Conservation (phyloP, 2,888 invertebrate genomes). For the Meandrusa payeni region DNA sequence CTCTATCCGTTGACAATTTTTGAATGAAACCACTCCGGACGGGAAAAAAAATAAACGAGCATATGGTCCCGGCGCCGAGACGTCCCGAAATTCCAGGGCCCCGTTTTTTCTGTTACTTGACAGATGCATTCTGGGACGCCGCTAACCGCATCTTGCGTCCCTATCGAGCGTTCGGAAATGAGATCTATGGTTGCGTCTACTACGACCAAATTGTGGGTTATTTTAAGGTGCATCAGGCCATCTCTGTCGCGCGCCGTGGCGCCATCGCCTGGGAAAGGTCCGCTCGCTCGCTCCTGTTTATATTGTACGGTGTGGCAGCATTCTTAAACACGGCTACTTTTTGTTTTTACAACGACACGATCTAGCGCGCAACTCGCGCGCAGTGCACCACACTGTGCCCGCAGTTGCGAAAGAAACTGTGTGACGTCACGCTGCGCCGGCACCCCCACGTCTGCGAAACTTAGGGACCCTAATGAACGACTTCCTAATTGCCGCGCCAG, state of each 20-base stretch:
- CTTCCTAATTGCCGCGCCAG: conserved; percentile 79
- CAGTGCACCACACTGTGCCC: background rate
- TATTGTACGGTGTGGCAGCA: conserved; percentile 55
- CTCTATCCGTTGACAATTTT: conserved; percentile 71
- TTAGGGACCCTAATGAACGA: conserved; percentile 80
- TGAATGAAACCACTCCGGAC: conserved; percentile 68
- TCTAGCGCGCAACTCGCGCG: conserved; percentile 30
- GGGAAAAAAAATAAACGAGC: conserved; percentile 72
- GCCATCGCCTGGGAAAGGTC: conserved; percentile 57
- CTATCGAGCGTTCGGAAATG: conserved; percentile 66
- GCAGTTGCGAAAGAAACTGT: conserved; percentile 47
- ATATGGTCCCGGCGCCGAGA: conserved; percentile 64
- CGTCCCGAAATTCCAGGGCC: conserved; percentile 75
- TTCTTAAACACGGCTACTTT: conserved; percentile 64
- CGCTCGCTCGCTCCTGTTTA: conserved; percentile 66
- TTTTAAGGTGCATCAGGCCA: conserved; percentile 67
- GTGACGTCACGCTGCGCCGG: conserved; percentile 66
- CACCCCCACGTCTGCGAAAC: conserved; percentile 80
- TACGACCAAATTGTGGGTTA: conserved; percentile 68
- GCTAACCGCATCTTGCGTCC: conserved; percentile 77
- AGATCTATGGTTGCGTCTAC: conserved; percentile 62
- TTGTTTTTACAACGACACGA: conserved; percentile 41
- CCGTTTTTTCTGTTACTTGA: conserved; percentile 73
- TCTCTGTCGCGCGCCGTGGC: conserved; percentile 72
- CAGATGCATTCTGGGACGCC: conserved; percentile 78